Base-by-base conservation (phyloP, 1,140 invertebrate species). In the Penaeus vannamei region DNA sequence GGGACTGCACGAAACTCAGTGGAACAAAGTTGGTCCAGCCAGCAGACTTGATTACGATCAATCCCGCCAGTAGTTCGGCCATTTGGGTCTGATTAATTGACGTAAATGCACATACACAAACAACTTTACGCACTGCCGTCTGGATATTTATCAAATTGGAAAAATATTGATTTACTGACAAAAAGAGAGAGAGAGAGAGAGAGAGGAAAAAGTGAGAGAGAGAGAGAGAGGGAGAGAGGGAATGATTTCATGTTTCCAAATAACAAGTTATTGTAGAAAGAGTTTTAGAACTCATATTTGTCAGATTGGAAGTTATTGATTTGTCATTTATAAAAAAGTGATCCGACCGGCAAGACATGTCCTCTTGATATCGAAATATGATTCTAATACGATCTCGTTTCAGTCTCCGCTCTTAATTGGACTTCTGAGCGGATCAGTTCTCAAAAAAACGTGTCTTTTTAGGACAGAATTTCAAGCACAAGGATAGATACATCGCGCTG, bases 31-130 rank as follows among this genome's bases (percentile, higher is more conserved):
- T 29, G 29, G 26, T 62, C 72, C 53, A 46, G 53, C 64, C 72
- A 62, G 53, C 87, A 89, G 87, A 89, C 81, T 89, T 89, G 87
- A 89, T 89, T 89, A 89, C 87, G 82, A 89, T 89, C 87, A 89
- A 89, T 89, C 87, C 87, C 14, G 22, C 69, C 87, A 46, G 87
- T 84, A 89, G 87, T 89, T 89, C 85, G 87, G 87, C 82, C 87
- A 84, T 84, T 89, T 89, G 69, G 87, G 82, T 79, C 82, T 84
- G 87, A 89, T 89, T 89, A 89, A 89, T 89, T 89, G 87, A 89
- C 83, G 87, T 89, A 89, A 89, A 89, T 89, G 87, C 87, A 89
- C 87, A 83, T 84, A 89, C 87, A 89, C 87, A 89, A 89, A 89
- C 87, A 89, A 84, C 87, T 89, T 89, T 89, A 89, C 87, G 87